Evolutionary conservation across 2,113 vertebrate genomes (phyloP), one percentile per base, ranked within the genome.

Genomic region (Melanostigma gelatinosum): DNA sequence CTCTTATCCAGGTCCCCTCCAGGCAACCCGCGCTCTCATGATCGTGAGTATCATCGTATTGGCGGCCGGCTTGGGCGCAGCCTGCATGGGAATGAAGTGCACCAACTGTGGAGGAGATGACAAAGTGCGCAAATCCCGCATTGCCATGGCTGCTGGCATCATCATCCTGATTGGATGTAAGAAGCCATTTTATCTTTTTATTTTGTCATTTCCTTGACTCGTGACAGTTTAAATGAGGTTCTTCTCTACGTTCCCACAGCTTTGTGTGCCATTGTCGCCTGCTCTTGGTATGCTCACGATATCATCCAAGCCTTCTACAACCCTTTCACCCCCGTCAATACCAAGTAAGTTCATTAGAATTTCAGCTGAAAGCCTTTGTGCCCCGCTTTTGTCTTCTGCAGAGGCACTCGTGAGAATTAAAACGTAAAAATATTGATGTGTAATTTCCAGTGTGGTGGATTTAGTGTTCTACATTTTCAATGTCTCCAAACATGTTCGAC

Each of bases 31-130:
- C 0, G 97, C 97, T 7, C 94, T 98, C 50, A 98, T 97, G 97
- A 91, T 97, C 8, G 80, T 97, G 6, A 89, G 94, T 1, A 91
- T 97, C 5, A 90, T 98, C 6, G 74, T 97, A 38, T 86, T 94
- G 0, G 46, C 93, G 20, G 75, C 88, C 0, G 97, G 94, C 34
- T 79, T 96, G 71, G 94, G 95, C 0, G 92, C 94, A 1, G 93
- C 96, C 40, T 84, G 87, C 24, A 96, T 96, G 95, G 97, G 97
- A 34, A 98, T 98, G 97, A 98, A 97, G 77, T 98, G 97, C 88
- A 97, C 97, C 2, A 96, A 82, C 85, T 97, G 96, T 29, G 97
- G 95, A 0, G 94, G 95, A 1, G 97, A 97, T 4, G 95, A 98
- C 92, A 96, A 96, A 74, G 79, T 61, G 0, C 92, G 90, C 55